These are phyloP conservation scores for Pagetopsis macropterus DNA, from an alignment of 2,797 vertebrate species.

Conservation along the genomic window DNA sequence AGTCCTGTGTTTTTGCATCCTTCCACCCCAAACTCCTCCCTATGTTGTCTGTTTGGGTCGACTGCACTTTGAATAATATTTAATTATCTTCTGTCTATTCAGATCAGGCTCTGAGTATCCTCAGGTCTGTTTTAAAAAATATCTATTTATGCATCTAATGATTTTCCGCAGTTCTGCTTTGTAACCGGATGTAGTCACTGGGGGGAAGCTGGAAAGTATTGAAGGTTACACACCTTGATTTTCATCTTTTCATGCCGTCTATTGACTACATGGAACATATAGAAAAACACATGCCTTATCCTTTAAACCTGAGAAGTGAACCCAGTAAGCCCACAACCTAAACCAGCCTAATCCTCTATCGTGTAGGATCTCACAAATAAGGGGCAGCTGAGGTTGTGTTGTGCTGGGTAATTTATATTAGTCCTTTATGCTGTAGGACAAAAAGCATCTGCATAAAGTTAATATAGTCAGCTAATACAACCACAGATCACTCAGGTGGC, in stretches of 20 bases:
- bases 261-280: background rate
- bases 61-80: background rate
- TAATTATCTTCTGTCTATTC: background rate
- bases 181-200: no score
- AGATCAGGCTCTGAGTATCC: background rate
- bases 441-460: constrained; percentile 59
- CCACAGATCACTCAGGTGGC: constrained; percentile 54
- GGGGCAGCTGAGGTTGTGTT: constrained; percentile 20
- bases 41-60: background rate
- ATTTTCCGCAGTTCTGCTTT: background rate
- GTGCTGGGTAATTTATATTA: constrained; percentile 37
- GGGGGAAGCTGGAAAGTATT: background rate
- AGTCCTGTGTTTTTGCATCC: no score
- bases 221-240: background rate
- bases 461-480: constrained; percentile 51
- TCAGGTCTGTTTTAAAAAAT: background rate
- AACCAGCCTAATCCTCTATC: constrained; percentile 31
- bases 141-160: background rate
- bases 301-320: constrained; percentile 39
- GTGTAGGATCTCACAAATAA: constrained; percentile 13
- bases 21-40: no score
- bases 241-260: background rate
- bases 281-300: constrained; percentile 6
- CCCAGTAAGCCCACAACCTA: constrained; percentile 5
- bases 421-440: constrained; percentile 28